phyloP scores from a whole-genome alignment of 2,888 invertebrate genomes.

The Folsomia manolachei region DNA sequence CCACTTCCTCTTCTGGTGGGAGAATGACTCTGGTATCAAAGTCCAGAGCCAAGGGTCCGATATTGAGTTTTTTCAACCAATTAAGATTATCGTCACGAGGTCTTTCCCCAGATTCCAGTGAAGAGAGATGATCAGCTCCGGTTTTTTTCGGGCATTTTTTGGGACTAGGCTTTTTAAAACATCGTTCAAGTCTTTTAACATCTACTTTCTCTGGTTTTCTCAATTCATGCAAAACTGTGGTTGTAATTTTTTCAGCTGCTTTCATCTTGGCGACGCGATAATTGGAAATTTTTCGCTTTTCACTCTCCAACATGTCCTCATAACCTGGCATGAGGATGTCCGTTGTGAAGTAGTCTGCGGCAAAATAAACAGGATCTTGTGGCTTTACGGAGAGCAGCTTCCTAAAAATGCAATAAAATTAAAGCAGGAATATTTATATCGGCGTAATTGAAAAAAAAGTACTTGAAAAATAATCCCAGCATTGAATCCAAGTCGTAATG shows the following conservation, averaged over 20 bases:
- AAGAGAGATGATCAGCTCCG: neutral
- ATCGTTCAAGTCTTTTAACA: neutral
- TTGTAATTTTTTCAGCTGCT: conserved; percentile 17
- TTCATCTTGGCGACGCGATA: conserved; percentile 33
- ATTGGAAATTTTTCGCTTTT: conserved; percentile 24
- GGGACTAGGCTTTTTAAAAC: neutral
- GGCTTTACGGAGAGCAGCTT: conserved; percentile 30
- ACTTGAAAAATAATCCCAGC: conserved; percentile 27
- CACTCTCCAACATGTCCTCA: conserved; percentile 18
- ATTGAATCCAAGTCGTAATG: conserved; percentile 43
- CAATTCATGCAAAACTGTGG: neutral
- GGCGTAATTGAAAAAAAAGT: too few relatives aligned
- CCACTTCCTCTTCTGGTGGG: neutral
- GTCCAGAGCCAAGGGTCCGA: conserved; percentile 28
- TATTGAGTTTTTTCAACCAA: conserved; percentile 26
- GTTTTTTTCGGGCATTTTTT: neutral
- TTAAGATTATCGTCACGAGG: conserved; percentile 21
- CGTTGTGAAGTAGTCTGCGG: conserved; percentile 35
- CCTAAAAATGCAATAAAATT: conserved; percentile 19
- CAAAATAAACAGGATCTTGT: conserved; percentile 26
- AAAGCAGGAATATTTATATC: too few relatives aligned
- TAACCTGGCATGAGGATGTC: conserved; percentile 10
- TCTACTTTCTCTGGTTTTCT: neutral
- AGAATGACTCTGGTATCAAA: conserved; percentile 16
- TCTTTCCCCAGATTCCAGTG: neutral